Conservation (phyloP, 2,888 invertebrate species). For the Metellina segmentata region DNA sequence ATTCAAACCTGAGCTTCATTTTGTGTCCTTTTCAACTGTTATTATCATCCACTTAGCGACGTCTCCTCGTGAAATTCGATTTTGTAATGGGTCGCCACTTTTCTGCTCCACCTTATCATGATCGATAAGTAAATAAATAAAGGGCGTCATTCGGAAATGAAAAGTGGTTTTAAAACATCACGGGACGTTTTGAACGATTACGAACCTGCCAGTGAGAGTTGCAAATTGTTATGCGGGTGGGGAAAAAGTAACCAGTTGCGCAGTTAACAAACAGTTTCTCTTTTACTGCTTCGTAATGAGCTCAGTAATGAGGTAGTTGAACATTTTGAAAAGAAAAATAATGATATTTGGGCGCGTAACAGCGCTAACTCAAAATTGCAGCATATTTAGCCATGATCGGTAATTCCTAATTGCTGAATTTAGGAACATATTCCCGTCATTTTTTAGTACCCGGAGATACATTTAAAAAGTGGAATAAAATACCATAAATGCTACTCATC, state of each 20-base stretch:
- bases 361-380: slow-evolving; percentile 31
- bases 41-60: slow-evolving; percentile 44
- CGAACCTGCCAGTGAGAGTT: neutral
- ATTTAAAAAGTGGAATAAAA: slow-evolving; percentile 24
- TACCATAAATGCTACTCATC: neutral
- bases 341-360: slow-evolving; percentile 52
- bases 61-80: slow-evolving; percentile 48
- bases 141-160: slow-evolving; percentile 14
- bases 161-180: slow-evolving; percentile 52
- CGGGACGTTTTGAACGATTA: slow-evolving; percentile 37
- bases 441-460: neutral
- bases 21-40: slow-evolving; percentile 1
- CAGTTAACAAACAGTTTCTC: slow-evolving; percentile 44
- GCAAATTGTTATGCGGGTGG: slow-evolving; percentile 49
- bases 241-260: slow-evolving; percentile 62
- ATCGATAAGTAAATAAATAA: slow-evolving; percentile 66
- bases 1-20: neutral
- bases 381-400: slow-evolving; percentile 16
- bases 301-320: slow-evolving; percentile 63
- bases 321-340: slow-evolving; percentile 46
- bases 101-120: slow-evolving; percentile 32
- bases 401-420: slow-evolving; percentile 42
- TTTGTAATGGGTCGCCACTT: slow-evolving; percentile 42
- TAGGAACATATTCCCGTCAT: neutral
- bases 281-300: slow-evolving; percentile 53